Evolutionary conservation across 2,113 vertebrate species (phyloP).

Genomic region (Anthoscopus minutus): DNA sequence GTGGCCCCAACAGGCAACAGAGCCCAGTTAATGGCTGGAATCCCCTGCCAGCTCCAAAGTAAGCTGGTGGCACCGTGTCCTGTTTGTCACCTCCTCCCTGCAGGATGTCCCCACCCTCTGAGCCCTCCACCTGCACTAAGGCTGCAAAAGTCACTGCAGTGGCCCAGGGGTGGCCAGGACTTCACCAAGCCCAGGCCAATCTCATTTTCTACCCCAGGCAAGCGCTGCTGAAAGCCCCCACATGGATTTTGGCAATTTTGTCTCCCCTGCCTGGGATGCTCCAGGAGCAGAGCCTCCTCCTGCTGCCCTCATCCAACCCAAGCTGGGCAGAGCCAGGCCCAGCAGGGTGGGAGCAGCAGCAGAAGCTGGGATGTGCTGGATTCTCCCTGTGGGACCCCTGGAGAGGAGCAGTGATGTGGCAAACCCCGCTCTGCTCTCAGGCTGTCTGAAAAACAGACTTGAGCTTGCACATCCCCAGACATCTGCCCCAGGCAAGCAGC

Average conservation of each 20-base stretch:
- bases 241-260: rapidly evolving
- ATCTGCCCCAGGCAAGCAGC: constrained; percentile 36
- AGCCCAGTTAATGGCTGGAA: neutral
- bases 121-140: neutral
- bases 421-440: neutral
- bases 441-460: constrained; percentile 6
- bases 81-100: neutral
- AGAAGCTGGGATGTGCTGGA: neutral
- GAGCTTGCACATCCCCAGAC: constrained; percentile 14
- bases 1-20: neutral
- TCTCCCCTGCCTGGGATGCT: neutral
- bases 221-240: rapidly evolving
- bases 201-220: neutral
- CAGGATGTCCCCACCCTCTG: neutral
- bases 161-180: neutral
- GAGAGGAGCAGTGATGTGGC: neutral
- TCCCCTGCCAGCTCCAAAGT: neutral
- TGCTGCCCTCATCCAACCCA: neutral
- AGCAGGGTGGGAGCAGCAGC: neutral
- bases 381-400: rapidly evolving
- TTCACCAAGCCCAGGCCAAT: neutral
- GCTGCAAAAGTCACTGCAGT: neutral
- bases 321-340: neutral
- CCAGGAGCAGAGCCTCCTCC: neutral
- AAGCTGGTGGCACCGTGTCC: neutral